Evolutionary conservation across 2,113 vertebrate genomes (phyloP).

Genomic region (Sitta europaea): DNA sequence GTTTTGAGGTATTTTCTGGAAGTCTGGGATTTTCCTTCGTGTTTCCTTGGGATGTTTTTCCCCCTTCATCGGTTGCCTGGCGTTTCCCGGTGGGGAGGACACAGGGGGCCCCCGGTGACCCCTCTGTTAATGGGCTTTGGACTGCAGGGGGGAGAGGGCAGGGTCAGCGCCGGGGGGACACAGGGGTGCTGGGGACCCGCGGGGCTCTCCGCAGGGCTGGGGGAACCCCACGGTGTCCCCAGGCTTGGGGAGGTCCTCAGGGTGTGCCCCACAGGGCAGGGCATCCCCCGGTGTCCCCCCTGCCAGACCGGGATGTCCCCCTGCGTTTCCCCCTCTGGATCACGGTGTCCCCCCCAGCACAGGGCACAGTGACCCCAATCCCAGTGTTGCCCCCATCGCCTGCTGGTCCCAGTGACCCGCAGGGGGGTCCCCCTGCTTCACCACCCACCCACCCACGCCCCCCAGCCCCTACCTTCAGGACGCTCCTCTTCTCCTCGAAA

Average conservation of each 20-base stretch:
- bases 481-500: conserved; percentile 86
- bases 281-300: background rate
- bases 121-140: conserved; percentile 77
- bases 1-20: conserved; percentile 68
- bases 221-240: background rate
- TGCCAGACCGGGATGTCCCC: background rate
- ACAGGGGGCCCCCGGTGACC: conserved; percentile 8
- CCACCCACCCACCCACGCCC: no score
- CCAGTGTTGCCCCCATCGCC: background rate
- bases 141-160: conserved; percentile 29
- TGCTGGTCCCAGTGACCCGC: background rate
- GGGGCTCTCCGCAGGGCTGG: background rate
- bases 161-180: background rate
- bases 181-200: background rate
- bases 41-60: background rate
- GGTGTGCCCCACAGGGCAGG: background rate
- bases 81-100: background rate
- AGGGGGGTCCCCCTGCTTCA: background rate
- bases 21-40: background rate
- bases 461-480: conserved; percentile 80
- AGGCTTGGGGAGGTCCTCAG: background rate
- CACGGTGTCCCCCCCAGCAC: background rate
- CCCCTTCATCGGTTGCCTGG: background rate
- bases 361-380: no score
- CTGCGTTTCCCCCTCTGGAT: background rate